Base-by-base conservation (phyloP, 2,797 vertebrate species). In the Vireo griseus region DNA sequence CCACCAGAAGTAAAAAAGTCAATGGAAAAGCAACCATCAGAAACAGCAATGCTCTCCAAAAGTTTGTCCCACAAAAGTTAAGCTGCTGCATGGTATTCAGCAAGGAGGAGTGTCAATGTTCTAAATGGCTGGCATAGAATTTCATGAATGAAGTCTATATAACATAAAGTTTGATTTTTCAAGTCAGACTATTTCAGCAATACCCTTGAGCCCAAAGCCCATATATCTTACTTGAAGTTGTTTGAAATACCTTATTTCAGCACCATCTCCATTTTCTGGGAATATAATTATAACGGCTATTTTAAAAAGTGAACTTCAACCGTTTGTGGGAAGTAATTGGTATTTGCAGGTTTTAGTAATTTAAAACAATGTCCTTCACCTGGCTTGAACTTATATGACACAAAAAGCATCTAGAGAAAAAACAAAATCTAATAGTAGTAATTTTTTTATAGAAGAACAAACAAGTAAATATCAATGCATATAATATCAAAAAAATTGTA, bases 71-170 rank as follows among this genome's bases (percentile, higher is more conserved):
- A 0, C 24, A 54, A 81, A 54, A 81, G 35, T 61, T 29, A 76
- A 67, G 26, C 1, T 69, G 42, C 33, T 61, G 11, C 48, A 39
- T 6, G 9, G 22, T 57, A 54, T 77, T 89, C 17, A 52, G 33
- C 51, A 86, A 73, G 26, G 12, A 80, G 5, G 13, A 51, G 2
- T 1, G 8, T 6, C 1, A 0, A 16, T 44, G 20, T 31, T 81
- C 51, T 62, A 47, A 66, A 59, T 0, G 5, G 10, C 65, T 39
- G 12, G 10, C 21, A 50, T 0, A 28, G 21, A 79, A 24, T 37
- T 79, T 66, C 62, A 16, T 52, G 37, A 90, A 75, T 62, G 4
- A 86, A 78, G 26, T 47, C 24, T 15, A 12, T 11, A 22, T 18
- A 13, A 45, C 6, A 69, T 19, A 31, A 84, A 90, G 17, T 45